These are phyloP conservation scores for Rambutsinella grinnellia DNA, from an alignment of 2,888 invertebrate species.

Conservation along the genomic window DNA sequence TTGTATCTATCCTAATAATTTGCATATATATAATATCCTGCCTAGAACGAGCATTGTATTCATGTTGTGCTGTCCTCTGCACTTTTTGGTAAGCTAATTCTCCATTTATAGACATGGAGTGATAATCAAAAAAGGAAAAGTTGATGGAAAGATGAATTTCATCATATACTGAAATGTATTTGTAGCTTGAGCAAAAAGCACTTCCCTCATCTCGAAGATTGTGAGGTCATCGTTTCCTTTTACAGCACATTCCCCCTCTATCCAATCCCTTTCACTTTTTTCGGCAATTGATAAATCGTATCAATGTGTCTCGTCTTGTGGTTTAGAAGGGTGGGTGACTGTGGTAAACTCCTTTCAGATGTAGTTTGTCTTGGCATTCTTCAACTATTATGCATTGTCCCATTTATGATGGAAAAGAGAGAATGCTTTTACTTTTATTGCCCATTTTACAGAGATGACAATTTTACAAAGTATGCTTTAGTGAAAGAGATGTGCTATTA, in stretches of 20 bases:
- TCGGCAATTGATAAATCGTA: neutral
- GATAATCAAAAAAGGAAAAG: neutral
- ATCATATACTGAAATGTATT: neutral
- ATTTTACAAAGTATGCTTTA: neutral
- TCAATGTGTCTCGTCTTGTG: neutral
- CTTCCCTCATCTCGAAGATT: neutral
- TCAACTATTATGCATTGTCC: neutral
- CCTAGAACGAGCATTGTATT: no score
- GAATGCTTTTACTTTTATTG: neutral
- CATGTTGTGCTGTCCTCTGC: neutral
- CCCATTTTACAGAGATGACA: neutral
- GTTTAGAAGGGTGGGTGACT: neutral
- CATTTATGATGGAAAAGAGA: neutral
- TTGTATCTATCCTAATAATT: no score
- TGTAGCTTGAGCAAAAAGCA: neutral
- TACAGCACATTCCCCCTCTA: conserved; percentile 13
- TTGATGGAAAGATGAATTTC: neutral
- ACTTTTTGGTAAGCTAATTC: neutral
- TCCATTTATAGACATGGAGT: neutral
- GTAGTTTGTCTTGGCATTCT: neutral
- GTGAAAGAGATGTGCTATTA: neutral
- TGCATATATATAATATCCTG: no score
- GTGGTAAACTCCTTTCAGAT: neutral
- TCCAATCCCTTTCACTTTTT: conserved; percentile 20
- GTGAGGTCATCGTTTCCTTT: conserved; percentile 30